These are phyloP conservation scores for Sebastes vulpes DNA, from an alignment of 2,797 vertebrate species.

Conservation along the genomic window DNA sequence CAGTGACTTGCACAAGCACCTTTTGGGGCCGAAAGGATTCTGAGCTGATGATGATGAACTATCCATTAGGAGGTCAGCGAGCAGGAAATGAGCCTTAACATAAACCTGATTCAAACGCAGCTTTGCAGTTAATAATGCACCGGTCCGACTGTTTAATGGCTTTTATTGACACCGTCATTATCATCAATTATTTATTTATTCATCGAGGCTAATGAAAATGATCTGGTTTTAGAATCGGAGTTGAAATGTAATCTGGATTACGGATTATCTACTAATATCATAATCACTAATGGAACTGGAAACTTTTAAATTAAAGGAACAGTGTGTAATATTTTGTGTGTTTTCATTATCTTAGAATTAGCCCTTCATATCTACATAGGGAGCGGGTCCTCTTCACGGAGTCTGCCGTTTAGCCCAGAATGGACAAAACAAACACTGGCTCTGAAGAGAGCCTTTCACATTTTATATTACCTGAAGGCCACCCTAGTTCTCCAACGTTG, in stretches of 20 bases:
- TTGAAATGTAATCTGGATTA: background rate
- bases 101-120: constrained; percentile 37
- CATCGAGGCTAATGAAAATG: background rate
- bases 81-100: constrained; percentile 56
- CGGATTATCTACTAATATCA: background rate
- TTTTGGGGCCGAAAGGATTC: constrained; percentile 35
- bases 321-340: no score
- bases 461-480: no score
- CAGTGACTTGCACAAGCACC: constrained; percentile 25
- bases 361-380: no score
- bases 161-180: constrained; percentile 29
- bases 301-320: background rate
- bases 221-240: no score
- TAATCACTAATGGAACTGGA: background rate
- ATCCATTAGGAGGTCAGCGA: constrained; percentile 46
- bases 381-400: no score
- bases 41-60: constrained; percentile 38
- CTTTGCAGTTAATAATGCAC: constrained; percentile 57
- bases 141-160: constrained; percentile 39
- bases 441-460: no score
- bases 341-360: no score
- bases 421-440: no score
- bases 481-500: no score
- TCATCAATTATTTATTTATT: constrained; percentile 42
- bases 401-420: no score